These are phyloP conservation scores for Cossypha heuglini DNA, from an alignment of 2,797 vertebrate species.

Conservation along the genomic window DNA sequence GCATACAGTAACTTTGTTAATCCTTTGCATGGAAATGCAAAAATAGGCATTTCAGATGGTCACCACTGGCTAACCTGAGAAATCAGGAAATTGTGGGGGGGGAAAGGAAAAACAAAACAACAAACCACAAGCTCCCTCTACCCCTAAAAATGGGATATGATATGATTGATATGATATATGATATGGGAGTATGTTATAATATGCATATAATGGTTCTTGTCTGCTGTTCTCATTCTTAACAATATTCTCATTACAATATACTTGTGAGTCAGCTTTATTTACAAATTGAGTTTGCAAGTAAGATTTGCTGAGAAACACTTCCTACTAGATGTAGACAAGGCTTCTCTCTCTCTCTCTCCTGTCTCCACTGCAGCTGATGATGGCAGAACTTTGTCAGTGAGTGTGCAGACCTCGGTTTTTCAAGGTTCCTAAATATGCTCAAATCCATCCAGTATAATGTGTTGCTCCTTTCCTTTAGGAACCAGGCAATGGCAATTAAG, in stretches of 20 bases:
- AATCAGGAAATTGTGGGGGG: background rate
- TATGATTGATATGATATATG: background rate
- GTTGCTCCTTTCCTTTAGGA: background rate
- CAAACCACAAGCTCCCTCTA: background rate
- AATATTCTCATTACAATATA: background rate
- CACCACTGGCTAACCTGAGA: background rate
- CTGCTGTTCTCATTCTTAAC: background rate
- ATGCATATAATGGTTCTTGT: background rate
- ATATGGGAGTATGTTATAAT: background rate
- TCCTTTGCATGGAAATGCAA: background rate
- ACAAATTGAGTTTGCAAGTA: background rate
- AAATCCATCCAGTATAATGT: background rate
- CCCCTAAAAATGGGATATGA: background rate
- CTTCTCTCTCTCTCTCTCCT: background rate
- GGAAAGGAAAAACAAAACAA: background rate
- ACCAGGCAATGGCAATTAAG: background rate
- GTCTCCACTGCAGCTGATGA: background rate
- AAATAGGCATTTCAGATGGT: background rate
- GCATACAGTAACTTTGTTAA: background rate
- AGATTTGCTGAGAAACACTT: background rate
- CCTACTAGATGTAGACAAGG: background rate
- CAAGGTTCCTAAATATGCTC: background rate
- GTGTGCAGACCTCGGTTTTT: background rate
- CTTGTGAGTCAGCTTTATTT: background rate
- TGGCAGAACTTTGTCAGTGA: background rate